Evolutionary conservation across 2,888 invertebrate species (phyloP), one percentile per base, ranked within the genome.

Genomic region (Rhagophthalmus giganteus): DNA sequence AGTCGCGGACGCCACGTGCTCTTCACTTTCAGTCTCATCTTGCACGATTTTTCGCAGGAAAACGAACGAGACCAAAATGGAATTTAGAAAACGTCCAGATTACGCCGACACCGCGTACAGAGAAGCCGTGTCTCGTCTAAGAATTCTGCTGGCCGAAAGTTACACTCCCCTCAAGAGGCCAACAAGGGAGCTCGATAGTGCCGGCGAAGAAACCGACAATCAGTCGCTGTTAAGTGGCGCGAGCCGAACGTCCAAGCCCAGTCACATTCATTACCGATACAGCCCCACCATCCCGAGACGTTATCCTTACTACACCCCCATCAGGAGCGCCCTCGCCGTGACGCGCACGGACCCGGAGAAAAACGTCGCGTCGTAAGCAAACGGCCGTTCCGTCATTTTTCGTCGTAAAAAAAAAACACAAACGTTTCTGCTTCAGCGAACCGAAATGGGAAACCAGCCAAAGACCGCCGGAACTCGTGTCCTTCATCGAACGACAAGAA

Each of bases 101-200:
- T 90, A 90, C 63, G 90, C 90, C 0, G 91, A 91, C 69, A 79
- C 86, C 62, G 90, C 90, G 3, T 90, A 92, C 67, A 85, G 88
- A 60, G 91, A 91, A 72, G 91, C 91, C 8, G 90, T 91, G 2
- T 85, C 86, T 0, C 85, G 90, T 54, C 74, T 92, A 37, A 82
- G 88, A 70, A 84, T 88, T 64, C 81, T 90, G 57, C 72, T 91
- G 53, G 86, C 88, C 0, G 90, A 90, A 59, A 87, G 87, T 55
- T 89, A 88, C 66, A 79, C 83, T 15, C 73, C 73, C 7, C 52
- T 68, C 4, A 70, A 66, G 48, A 81, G 87, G 53, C 75, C 78
- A 49, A 62, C 71, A 11, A 74, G 76, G 55, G 72, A 73, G 48
- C 45, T 72, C 34, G 80, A 80, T 62, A 80, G 80, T 61, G 80